A percentile compares a stretch with the other conserved stretches of the same genome.
These are phyloP conservation scores for Apodemia zela DNA, from an alignment of 2,888 invertebrate genomes.

Conservation along the genomic window DNA sequence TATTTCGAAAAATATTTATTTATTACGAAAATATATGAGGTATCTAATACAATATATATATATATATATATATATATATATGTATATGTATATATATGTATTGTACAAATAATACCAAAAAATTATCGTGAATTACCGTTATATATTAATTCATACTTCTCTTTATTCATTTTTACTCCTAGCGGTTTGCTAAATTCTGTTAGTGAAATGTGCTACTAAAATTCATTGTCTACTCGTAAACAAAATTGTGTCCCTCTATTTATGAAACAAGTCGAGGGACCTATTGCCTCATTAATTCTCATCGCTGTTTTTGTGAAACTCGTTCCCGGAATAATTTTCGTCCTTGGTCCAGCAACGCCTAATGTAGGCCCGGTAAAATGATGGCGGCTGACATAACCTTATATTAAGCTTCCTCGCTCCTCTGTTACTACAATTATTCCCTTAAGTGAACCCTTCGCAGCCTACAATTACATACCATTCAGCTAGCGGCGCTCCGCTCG, in stretches of 20 bases:
- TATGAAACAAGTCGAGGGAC: conserved; percentile 63
- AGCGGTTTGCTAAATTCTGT: neutral
- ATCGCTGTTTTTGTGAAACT: conserved; percentile 70
- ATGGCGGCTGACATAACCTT: conserved; percentile 59
- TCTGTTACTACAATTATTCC: conserved; percentile 76
- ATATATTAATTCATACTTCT: neutral
- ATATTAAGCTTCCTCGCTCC: conserved; percentile 76
- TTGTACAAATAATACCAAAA: too few species aligned
- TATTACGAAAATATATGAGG: too few species aligned
- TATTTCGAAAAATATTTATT: too few species aligned
- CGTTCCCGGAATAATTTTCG: conserved; percentile 73
- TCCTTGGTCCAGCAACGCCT: conserved; percentile 68
- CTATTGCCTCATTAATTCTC: conserved; percentile 72
- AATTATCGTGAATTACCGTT: neutral
- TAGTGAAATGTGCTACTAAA: conserved; percentile 46
- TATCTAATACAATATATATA: too few species aligned
- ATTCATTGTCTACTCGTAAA: conserved; percentile 52
- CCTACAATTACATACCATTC: conserved; percentile 77
- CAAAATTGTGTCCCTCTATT: conserved; percentile 40
- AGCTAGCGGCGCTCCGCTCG: conserved; percentile 62
- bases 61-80: too few species aligned
- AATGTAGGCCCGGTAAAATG: conserved; percentile 61
- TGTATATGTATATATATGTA: too few species aligned
- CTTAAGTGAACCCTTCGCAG: conserved; percentile 71
- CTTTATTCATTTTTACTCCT: neutral